Evolutionary conservation across 2,113 vertebrate species (phyloP).

Genomic region (Ictalurus punctatus): DNA sequence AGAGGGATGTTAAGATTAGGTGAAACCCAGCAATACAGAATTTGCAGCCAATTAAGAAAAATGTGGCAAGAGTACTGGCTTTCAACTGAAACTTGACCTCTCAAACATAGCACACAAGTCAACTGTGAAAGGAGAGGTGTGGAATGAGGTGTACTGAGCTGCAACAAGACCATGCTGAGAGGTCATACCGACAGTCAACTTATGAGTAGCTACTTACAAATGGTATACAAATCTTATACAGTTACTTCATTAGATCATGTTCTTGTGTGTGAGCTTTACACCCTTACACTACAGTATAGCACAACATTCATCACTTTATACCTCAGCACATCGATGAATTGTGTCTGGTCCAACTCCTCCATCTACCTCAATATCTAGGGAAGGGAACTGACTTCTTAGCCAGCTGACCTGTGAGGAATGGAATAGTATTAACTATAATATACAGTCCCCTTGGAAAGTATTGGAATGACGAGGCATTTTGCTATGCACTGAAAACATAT

Average conservation of each 20-base stretch:
- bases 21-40: background rate
- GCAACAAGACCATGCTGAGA: background rate
- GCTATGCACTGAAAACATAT: background rate
- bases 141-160: background rate
- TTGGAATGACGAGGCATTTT: background rate
- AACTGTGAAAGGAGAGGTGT: background rate
- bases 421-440: background rate
- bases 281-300: background rate
- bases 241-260: background rate
- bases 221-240: background rate
- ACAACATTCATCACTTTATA: constrained; percentile 50
- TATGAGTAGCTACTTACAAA: background rate
- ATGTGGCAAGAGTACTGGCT: background rate
- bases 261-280: background rate
- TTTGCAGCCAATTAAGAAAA: background rate
- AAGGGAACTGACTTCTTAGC: constrained; percentile 94
- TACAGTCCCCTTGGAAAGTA: background rate
- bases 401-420: constrained; percentile 81
- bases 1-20: background rate
- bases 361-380: constrained; percentile 96
- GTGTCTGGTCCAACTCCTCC: constrained; percentile 94
- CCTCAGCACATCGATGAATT: constrained; percentile 96
- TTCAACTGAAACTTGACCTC: background rate
- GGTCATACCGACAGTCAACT: background rate
- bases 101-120: background rate